Conservation (phyloP, 2,888 invertebrate genomes). For the Dastarcus helophoroides region DNA sequence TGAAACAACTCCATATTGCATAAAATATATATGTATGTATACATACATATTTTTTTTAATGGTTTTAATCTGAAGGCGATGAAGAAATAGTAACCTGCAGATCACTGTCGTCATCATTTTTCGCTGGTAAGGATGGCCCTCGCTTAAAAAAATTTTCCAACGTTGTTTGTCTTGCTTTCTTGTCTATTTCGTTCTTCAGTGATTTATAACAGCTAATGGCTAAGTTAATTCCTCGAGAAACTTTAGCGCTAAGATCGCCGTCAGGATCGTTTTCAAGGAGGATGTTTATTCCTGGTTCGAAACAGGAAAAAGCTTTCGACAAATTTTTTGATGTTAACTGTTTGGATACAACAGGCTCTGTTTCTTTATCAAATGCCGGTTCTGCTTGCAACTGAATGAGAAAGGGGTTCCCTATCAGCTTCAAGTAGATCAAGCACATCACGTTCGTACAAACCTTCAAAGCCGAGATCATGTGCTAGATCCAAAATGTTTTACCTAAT, state of each 20-base stretch:
- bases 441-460: constrained; percentile 16
- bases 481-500: constrained; percentile 13
- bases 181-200: constrained; percentile 15
- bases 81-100: constrained; percentile 14
- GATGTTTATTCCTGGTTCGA: constrained; percentile 15
- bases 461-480: constrained; percentile 15
- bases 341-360: constrained; percentile 12
- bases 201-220: constrained; percentile 18
- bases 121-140: constrained; percentile 10
- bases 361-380: constrained; percentile 16
- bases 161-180: constrained; percentile 15
- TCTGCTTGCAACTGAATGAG: constrained; percentile 17
- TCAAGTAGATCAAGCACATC: constrained; percentile 20
- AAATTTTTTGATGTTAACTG: constrained; percentile 16
- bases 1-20: too few relatives aligned
- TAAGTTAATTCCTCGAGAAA: constrained; percentile 17
- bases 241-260: constrained; percentile 14
- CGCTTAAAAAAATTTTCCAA: constrained; percentile 14
- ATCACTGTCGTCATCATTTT: constrained; percentile 13
- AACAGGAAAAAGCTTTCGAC: constrained; percentile 15
- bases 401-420: constrained; percentile 12
- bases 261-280: constrained; percentile 16
- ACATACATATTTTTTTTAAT: constrained; percentile 10
- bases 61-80: constrained; percentile 12
- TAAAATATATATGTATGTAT: constrained; percentile 8